Evolutionary conservation across 2,797 vertebrate genomes (phyloP).

Genomic region (Danio albolineatus): DNA sequence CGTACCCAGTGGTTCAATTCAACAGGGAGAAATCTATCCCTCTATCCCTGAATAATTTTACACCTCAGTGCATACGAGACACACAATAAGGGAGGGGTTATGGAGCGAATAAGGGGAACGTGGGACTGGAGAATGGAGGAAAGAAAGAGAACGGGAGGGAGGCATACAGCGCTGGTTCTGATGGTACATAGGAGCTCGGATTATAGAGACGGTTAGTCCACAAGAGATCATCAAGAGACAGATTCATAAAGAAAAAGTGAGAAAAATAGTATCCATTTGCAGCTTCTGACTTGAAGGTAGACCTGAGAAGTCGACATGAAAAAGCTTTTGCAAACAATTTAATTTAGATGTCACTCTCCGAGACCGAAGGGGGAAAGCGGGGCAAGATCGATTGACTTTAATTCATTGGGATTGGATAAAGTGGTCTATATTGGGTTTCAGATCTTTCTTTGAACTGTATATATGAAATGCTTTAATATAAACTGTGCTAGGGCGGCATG

Average conservation of each 20-base stretch:
- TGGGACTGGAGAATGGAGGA: neutral
- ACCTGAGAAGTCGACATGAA: neutral
- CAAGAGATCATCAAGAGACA: slow-evolving; percentile 2
- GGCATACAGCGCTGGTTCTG: neutral
- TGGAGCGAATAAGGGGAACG: slow-evolving; percentile 19
- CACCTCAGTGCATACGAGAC: slow-evolving; percentile 81
- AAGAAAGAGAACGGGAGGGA: neutral
- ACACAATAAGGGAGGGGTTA: slow-evolving; percentile 61
- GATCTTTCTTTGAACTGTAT: neutral
- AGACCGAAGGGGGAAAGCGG: neutral
- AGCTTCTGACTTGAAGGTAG: neutral
- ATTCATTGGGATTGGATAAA: neutral
- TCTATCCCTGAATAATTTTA: slow-evolving; percentile 86
- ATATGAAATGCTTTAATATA: neutral
- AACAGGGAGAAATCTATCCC: slow-evolving; percentile 69
- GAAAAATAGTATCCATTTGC: neutral
- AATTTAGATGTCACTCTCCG: neutral
- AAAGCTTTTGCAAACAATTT: neutral
- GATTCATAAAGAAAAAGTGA: neutral
- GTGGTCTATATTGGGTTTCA: neutral
- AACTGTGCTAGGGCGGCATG: neutral
- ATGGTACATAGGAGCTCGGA: neutral
- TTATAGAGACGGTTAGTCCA: neutral
- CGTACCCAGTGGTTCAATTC: slow-evolving; percentile 60
- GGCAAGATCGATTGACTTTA: neutral